Evolutionary conservation across 2,113 vertebrate genomes (phyloP), one percentile per base, ranked within the genome.

Genomic region (Podarcis muralis): DNA sequence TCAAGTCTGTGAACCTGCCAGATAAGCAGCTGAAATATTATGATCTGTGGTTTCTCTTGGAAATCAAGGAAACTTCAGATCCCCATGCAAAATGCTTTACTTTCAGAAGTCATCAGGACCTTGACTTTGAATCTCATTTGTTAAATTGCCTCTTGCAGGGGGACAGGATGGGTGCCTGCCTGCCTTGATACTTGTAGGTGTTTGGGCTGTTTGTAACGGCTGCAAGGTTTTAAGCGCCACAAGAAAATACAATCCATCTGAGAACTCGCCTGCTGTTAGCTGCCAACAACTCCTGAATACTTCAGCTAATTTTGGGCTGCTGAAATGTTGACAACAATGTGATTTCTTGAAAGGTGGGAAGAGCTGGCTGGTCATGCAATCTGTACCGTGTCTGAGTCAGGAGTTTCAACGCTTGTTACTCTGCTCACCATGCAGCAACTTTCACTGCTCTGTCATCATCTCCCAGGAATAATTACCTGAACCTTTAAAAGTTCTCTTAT

Each of bases 261-360:
- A 92, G 80, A 82, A 93, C 62, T 81, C 23, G 82, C 93, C 93
- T 94, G 93, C 94, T 96, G 97, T 92, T 88, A 88, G 94, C 97
- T 98, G 97, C 98, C 97, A 97, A 93, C 96, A 92, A 93, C 96
- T 98, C 96, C 96, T 96, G 97, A 97, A 96, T 93, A 97, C 97
- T 97, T 97, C 96, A 97, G 97, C 97, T 98, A 95, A 96, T 96
- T 97, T 96, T 93, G 62, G 81, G 94, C 94, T 92, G 95, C 97
- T 95, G 96, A 97, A 97, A 94, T 94, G 91, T 90, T 94, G 93
- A 96, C 96, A 94, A 96, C 97, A 96, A 94, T 96, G 98, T 97
- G 97, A 98, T 98, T 98, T 98, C 97, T 81, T 98, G 97, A 97
- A 97, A 98, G 74, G 94, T 76, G 95, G 94, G 97, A 96, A 97